Conservation (phyloP, 2,888 invertebrate species). For the Rhorus exstirpatorius region DNA sequence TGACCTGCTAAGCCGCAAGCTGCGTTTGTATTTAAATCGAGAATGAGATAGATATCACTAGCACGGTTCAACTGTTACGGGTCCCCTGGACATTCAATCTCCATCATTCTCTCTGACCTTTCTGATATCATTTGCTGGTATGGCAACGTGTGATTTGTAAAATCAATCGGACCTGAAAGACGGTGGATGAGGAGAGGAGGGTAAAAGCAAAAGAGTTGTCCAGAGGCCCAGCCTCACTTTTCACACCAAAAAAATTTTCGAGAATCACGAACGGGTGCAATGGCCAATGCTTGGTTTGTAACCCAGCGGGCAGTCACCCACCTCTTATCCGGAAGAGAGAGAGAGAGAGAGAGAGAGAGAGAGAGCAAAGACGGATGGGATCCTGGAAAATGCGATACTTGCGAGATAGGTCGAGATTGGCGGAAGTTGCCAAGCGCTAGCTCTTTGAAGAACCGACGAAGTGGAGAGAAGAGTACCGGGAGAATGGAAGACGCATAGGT, state of each 20-base stretch:
- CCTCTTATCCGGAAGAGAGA: conserved; percentile 13
- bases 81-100: conserved; percentile 1
- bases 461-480: conserved; percentile 17
- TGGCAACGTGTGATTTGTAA: conserved; percentile 18
- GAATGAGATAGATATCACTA: neutral
- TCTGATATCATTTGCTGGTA: conserved; percentile 19
- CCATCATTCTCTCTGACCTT: conserved; percentile 24
- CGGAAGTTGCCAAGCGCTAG: conserved; percentile 35
- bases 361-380: conserved; percentile 55
- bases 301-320: conserved; percentile 38
- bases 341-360: conserved; percentile 24
- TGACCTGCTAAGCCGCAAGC: neutral
- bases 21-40: neutral
- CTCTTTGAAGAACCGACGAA: conserved; percentile 30
- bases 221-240: conserved; percentile 14
- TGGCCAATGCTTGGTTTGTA: conserved; percentile 29
- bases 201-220: conserved; percentile 23
- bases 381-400: conserved; percentile 70
- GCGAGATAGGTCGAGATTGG: conserved; percentile 73
- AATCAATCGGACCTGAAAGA: conserved; percentile 52
- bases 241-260: conserved; percentile 29
- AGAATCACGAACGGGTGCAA: conserved; percentile 48
- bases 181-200: conserved; percentile 39
- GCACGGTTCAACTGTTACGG: neutral
- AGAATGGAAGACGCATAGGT: conserved; percentile 7